These are phyloP conservation scores for Columba guinea DNA, from an alignment of 2,797 vertebrate genomes.

Conservation along the genomic window DNA sequence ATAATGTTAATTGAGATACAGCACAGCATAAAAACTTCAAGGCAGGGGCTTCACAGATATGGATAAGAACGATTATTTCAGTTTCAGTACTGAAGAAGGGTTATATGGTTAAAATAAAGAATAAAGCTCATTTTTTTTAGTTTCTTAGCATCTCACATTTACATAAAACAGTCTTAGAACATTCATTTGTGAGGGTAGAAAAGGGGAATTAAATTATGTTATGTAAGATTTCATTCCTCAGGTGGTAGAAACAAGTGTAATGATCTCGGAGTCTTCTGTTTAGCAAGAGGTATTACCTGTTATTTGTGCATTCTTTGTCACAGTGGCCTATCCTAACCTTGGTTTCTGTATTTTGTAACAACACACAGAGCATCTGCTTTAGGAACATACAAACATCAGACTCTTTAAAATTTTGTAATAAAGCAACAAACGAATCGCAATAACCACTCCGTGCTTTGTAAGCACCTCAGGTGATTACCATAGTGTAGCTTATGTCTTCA, in stretches of 20 bases:
- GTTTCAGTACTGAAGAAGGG: neutral
- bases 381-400: neutral
- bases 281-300: neutral
- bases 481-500: neutral
- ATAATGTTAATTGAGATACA: neutral
- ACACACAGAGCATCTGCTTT: slow-evolving; percentile 12
- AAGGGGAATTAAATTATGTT: neutral
- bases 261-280: neutral
- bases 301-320: neutral
- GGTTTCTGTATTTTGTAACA: neutral
- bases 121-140: neutral
- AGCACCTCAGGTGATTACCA: neutral
- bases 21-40: neutral
- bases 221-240: neutral
- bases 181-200: neutral
- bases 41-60: neutral
- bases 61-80: neutral
- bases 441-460: neutral
- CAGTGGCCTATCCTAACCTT: neutral
- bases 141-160: neutral
- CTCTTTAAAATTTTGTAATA: neutral
- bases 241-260: neutral
- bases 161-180: neutral
- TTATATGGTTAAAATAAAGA: neutral
- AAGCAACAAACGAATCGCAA: neutral